Percentiles rank a stretch among this genome's conserved stretches.
phyloP scores from a whole-genome alignment of 1,140 invertebrate species.

The Pseudomyrmex dendroicus region DNA sequence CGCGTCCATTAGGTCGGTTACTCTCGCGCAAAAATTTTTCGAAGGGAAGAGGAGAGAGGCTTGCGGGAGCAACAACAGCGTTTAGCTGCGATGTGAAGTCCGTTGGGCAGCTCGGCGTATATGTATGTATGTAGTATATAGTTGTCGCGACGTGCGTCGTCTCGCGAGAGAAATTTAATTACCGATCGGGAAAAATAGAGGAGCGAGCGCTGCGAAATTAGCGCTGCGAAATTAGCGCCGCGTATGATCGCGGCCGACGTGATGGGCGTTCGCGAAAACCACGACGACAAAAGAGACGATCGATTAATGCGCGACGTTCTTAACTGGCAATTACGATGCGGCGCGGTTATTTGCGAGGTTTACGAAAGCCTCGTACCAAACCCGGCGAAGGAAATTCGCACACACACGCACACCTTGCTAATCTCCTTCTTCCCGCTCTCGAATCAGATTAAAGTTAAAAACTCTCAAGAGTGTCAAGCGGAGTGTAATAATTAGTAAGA shows the following conservation, averaged over 20 bases:
- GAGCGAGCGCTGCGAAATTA: constrained; percentile 19
- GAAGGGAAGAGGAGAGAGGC: background rate
- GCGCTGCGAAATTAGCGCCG: constrained; percentile 14
- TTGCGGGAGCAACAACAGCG: background rate
- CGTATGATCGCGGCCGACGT: background rate
- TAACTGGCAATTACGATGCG: constrained; percentile 46
- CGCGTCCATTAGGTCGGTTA: constrained; percentile 82
- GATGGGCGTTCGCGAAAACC: constrained; percentile 23
- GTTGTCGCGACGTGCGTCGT: constrained; percentile 10
- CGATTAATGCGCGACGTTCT: constrained; percentile 43
- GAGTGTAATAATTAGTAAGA: constrained; percentile 22
- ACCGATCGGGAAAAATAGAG: constrained; percentile 21
- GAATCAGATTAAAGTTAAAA: constrained; percentile 48
- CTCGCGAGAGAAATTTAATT: constrained; percentile 37
- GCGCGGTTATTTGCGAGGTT: constrained; percentile 39
- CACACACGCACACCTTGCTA: background rate
- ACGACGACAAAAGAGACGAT: background rate
- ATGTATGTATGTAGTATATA: constrained; percentile 57
- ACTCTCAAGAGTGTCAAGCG: constrained; percentile 9
- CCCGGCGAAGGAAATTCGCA: background rate
- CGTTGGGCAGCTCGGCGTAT: constrained; percentile 70
- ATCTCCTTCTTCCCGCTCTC: constrained; percentile 13
- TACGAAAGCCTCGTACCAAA: constrained; percentile 2
- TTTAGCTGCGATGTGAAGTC: constrained; percentile 17
- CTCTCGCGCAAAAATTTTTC: constrained; percentile 43